phyloP scores from a whole-genome alignment of 2,888 invertebrate species.

The Zhengitettix transpicula region DNA sequence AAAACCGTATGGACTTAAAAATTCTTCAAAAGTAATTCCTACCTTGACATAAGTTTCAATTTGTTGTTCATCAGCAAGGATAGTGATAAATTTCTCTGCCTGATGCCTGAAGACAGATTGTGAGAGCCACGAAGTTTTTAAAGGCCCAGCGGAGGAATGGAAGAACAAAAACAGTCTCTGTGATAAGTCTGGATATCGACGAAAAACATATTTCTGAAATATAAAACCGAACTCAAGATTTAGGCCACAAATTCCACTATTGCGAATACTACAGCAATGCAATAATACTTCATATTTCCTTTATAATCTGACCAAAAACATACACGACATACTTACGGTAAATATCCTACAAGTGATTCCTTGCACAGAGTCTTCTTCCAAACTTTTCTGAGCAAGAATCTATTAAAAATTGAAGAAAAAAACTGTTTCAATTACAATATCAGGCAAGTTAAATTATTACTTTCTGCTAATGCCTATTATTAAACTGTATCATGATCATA shows the following conservation, averaged over 20 bases:
- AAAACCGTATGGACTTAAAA: too few relatives aligned
- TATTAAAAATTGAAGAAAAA: neutral
- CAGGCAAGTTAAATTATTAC: too few relatives aligned
- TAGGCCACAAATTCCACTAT: neutral
- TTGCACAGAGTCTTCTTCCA: neutral
- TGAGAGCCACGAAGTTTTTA: slow-evolving; percentile 36
- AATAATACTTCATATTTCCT: neutral
- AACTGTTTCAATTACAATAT: too few relatives aligned
- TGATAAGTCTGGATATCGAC: slow-evolving; percentile 56
- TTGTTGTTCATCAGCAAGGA: slow-evolving; percentile 23
- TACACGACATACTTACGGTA: neutral
- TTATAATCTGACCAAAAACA: neutral
- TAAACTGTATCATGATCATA: too few relatives aligned
- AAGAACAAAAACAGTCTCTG: slow-evolving; percentile 48
- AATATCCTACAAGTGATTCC: neutral
- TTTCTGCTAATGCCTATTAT: too few relatives aligned
- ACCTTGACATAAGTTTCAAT: slow-evolving; percentile 24
- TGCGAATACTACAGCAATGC: neutral
- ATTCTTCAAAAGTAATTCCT: slow-evolving; percentile 3
- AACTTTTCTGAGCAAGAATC: neutral
- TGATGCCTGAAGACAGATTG: slow-evolving; percentile 51
- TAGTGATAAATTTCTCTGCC: slow-evolving; percentile 44
- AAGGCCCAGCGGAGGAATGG: slow-evolving; percentile 41
- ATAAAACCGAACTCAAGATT: neutral
- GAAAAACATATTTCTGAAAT: slow-evolving; percentile 55